Base-by-base conservation (phyloP, 2,113 vertebrate species). In the Caracal caracal region DNA sequence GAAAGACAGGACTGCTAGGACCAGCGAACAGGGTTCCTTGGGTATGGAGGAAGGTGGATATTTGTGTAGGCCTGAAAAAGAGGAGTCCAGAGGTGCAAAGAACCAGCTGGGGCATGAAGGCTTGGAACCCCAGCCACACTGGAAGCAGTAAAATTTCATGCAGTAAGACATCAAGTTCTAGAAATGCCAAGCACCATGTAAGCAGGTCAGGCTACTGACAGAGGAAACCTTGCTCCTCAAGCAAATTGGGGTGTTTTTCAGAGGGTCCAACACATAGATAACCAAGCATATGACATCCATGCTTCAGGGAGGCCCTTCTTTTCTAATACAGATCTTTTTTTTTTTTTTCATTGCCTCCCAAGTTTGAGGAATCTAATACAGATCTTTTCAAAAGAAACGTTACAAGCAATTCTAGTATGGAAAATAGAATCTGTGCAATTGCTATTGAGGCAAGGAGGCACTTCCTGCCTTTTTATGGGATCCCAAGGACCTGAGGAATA, bases 341-440 rank as follows among this genome's bases (percentile, higher is more conserved):
- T 37, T 40, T 43, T 43, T 43, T 43, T 43, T 43, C 43, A 43
- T 43, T 43, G 43, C 43, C 43, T 43, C 43, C 43, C 43, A 43
- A 43, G 43, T 43, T 43, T 43, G 43, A 43, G 43, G 43, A 43
- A 43, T 59, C 56, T 79, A 49, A 53, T 56, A n/a, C 63, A 51
- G 26, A 80, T 81, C 13, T 87, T 93, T 79, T 80, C 28, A 40
- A 68, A 80, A 37, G 63, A 90, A 96, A 92, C 75, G 82, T 53
- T 53, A 86, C 7, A 66, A 73, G 12, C 47, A 93, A 53, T 75
- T 93, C 63, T 28, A 49, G 8, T 79, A 2, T 70, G 11, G 16
- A 66, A 93, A 78, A 71, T 17, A 85, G 30, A 71, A 66, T 66
- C 37, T 85, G 22, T 47, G 43, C 47, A 43, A 94, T 56, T 82